phyloP scores from a whole-genome alignment of 2,113 vertebrate species.

The Nesoenas mayeri region DNA sequence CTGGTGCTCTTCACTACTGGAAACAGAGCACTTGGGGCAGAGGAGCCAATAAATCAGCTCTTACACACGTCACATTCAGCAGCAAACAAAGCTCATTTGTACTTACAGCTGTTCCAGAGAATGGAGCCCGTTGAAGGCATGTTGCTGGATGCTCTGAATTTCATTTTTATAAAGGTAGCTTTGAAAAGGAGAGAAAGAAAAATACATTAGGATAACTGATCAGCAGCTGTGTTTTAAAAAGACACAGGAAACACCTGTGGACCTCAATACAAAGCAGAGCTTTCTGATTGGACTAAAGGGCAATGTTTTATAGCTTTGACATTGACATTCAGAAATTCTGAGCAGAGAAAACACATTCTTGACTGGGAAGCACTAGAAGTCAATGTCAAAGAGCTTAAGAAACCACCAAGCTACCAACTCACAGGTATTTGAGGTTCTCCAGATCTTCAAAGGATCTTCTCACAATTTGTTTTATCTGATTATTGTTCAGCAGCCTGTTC shows the following conservation, averaged over 20 bases:
- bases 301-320: not conserved
- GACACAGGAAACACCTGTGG: not conserved
- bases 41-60: not conserved
- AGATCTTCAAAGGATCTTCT: slow-evolving; percentile 68
- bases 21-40: not conserved
- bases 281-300: not conserved
- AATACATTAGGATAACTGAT: not conserved
- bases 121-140: slow-evolving; percentile 87
- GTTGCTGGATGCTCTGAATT: slow-evolving; percentile 90
- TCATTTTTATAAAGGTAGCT: slow-evolving; percentile 97
- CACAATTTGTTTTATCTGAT: slow-evolving; percentile 60
- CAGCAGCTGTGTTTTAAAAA: not conserved
- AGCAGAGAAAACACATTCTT: fast-evolving
- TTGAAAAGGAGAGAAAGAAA: slow-evolving; percentile 71
- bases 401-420: slow-evolving; percentile 15
- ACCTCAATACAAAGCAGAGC: not conserved
- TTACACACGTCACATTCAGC: not conserved
- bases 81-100: not conserved
- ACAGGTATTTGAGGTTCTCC: slow-evolving; percentile 74
- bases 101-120: slow-evolving; percentile 96
- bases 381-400: not conserved
- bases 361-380: not conserved
- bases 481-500: slow-evolving; percentile 74
- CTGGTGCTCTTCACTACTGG: not conserved
- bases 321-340: not conserved